A percentile compares a stretch with the other conserved stretches of the same genome.
Conservation (phyloP, 2,888 invertebrate genomes). For the Ctenicera cuprea region DNA sequence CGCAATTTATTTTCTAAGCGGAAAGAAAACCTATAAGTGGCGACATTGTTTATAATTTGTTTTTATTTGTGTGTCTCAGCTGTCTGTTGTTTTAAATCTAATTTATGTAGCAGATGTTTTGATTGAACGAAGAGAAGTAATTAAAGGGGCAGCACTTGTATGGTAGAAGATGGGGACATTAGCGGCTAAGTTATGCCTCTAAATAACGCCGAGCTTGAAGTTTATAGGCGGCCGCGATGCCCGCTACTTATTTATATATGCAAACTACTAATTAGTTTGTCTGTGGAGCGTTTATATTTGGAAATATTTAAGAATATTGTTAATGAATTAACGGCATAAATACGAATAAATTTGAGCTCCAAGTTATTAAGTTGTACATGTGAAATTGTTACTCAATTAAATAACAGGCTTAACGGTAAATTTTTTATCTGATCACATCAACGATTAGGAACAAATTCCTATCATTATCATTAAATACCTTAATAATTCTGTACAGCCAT, state of each 20-base stretch:
- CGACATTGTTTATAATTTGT: conserved; percentile 51
- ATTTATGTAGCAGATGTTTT: conserved; percentile 60
- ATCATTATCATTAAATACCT: conserved; percentile 24
- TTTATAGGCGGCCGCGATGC: conserved; percentile 50
- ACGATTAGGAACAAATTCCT: conserved; percentile 30
- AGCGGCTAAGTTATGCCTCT: conserved; percentile 53
- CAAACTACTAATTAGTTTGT: conserved; percentile 56
- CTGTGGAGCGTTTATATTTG: conserved; percentile 46
- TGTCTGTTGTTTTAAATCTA: conserved; percentile 56
- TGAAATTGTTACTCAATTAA: conserved; percentile 36
- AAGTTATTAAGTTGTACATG: conserved; percentile 41
- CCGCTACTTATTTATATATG: conserved; percentile 53
- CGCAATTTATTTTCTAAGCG: background rate
- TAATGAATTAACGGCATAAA: conserved; percentile 52
- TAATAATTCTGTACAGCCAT: conserved; percentile 22
- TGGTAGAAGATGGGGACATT: conserved; percentile 52
- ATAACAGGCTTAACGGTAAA: conserved; percentile 22
- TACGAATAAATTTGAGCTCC: conserved; percentile 35
- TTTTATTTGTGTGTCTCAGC: conserved; percentile 51
- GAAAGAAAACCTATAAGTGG: conserved; percentile 37
- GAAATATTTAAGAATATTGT: conserved; percentile 51
- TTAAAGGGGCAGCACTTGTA: conserved; percentile 57
- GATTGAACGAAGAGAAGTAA: conserved; percentile 58
- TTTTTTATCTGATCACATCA: background rate
- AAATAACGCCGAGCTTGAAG: conserved; percentile 54